phyloP scores from a whole-genome alignment of 64 coral and sea anemone species.

The Porites lutea region DNA sequence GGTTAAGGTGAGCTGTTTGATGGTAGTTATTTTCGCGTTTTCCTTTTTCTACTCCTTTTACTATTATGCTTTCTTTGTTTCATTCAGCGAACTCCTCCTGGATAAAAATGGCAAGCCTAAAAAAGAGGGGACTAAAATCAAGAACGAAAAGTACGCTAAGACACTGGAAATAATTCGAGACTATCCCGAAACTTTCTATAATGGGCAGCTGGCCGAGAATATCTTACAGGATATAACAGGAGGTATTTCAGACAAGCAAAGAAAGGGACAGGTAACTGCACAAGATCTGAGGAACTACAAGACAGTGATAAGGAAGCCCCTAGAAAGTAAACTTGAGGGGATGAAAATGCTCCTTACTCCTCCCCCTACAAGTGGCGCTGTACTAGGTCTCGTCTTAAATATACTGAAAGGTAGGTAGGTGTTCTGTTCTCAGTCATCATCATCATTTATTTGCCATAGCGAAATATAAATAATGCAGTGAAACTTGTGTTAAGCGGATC shows the following conservation, averaged over 20 bases:
- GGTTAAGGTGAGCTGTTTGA: slow-evolving; percentile 38
- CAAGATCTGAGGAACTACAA: slow-evolving; percentile 48
- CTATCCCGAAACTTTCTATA: slow-evolving; percentile 57
- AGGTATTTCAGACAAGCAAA: background rate
- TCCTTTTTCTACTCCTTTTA: too few relatives aligned
- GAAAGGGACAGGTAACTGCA: slow-evolving; percentile 34
- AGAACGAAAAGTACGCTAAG: slow-evolving; percentile 43
- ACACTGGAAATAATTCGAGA: slow-evolving; percentile 62
- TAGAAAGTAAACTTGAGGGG: too few relatives aligned
- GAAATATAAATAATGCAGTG: too few relatives aligned
- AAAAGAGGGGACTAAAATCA: slow-evolving; percentile 4
- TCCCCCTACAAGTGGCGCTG: too few relatives aligned
- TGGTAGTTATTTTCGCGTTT: too few relatives aligned
- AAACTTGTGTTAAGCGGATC: too few relatives aligned
- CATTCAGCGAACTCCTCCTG: slow-evolving; percentile 59
- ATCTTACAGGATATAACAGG: slow-evolving; percentile 53
- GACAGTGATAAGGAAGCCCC: background rate
- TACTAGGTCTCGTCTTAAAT: too few relatives aligned
- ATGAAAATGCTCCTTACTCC: too few relatives aligned
- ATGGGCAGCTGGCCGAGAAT: slow-evolving; percentile 21
- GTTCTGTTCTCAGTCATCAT: too few relatives aligned
- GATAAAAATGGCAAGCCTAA: slow-evolving; percentile 8
- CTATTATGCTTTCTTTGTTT: background rate
- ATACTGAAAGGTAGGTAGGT: too few relatives aligned
- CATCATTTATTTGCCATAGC: too few relatives aligned